Evolutionary conservation across 2,888 invertebrate genomes (phyloP).

Genomic region (Ochropleura plecta): DNA sequence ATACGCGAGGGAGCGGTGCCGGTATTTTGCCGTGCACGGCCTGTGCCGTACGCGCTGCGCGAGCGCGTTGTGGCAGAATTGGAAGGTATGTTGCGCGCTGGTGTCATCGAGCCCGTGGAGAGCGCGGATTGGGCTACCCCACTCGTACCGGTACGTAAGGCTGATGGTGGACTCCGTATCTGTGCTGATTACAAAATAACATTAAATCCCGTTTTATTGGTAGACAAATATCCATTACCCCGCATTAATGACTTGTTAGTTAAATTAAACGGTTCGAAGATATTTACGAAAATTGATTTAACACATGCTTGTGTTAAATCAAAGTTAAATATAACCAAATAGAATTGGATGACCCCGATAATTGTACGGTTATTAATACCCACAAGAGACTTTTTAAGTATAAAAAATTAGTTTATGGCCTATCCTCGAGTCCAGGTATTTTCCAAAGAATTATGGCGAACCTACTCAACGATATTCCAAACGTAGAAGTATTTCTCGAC

Average conservation of each 20-base stretch:
- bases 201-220: too few species aligned
- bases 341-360: not conserved
- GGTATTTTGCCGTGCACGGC: conserved; percentile 59
- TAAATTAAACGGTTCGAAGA: conserved; percentile 6
- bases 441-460: conserved; percentile 5
- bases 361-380: not conserved
- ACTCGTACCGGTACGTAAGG: too few species aligned
- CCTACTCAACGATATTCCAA: not conserved
- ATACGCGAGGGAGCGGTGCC: conserved; percentile 59
- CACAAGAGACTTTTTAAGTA: conserved; percentile 17
- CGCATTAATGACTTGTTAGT: not conserved
- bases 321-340: conserved; percentile 13
- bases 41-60: conserved; percentile 53
- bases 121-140: too few species aligned
- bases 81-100: too few species aligned
- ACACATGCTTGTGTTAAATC: too few species aligned
- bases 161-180: too few species aligned
- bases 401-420: not conserved
- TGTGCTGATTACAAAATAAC: too few species aligned
- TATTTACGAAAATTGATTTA: conserved; percentile 11
- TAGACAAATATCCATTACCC: too few species aligned
- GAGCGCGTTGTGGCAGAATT: not conserved
- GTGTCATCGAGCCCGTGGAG: too few species aligned
- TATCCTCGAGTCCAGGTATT: not conserved
- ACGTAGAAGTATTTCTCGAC: not conserved